Evolutionary conservation across 2,113 vertebrate species (phyloP).

Genomic region (Agelaius tricolor): DNA sequence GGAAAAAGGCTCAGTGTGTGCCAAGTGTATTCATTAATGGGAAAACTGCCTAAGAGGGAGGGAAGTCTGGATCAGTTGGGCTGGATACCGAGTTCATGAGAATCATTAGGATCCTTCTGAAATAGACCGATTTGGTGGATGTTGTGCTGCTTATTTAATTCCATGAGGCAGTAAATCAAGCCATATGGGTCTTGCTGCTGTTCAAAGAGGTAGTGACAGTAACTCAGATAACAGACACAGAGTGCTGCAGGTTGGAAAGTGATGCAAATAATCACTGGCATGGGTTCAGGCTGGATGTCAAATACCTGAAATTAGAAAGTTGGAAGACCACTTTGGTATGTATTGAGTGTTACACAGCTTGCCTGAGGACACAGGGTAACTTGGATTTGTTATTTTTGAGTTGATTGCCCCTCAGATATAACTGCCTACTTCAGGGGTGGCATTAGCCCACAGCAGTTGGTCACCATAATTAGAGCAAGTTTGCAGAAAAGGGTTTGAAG

Average conservation of each 20-base stretch:
- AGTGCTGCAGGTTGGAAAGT: not conserved
- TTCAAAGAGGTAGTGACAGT: slow-evolving; percentile 16
- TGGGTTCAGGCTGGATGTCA: not conserved
- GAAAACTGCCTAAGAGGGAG: not conserved
- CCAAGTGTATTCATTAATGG: not conserved
- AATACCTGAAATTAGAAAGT: slow-evolving; percentile 15
- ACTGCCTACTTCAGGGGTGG: not conserved
- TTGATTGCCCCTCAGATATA: not conserved
- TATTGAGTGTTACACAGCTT: not conserved
- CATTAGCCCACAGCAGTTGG: not conserved
- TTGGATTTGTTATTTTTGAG: not conserved
- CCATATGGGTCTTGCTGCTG: not conserved
- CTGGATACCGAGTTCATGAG: not conserved
- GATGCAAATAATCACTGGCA: not conserved
- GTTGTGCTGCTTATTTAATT: not conserved
- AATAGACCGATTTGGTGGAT: not conserved
- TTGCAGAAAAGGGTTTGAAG: not conserved
- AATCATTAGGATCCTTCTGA: not conserved
- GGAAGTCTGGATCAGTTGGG: not conserved
- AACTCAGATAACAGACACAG: not conserved
- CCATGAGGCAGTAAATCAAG: not conserved
- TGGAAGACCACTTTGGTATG: not conserved
- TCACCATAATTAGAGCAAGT: not conserved
- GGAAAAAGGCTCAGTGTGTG: not conserved
- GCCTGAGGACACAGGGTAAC: not conserved